phyloP scores from a whole-genome alignment of 2,113 vertebrate genomes.

The Charadrius vociferus region DNA sequence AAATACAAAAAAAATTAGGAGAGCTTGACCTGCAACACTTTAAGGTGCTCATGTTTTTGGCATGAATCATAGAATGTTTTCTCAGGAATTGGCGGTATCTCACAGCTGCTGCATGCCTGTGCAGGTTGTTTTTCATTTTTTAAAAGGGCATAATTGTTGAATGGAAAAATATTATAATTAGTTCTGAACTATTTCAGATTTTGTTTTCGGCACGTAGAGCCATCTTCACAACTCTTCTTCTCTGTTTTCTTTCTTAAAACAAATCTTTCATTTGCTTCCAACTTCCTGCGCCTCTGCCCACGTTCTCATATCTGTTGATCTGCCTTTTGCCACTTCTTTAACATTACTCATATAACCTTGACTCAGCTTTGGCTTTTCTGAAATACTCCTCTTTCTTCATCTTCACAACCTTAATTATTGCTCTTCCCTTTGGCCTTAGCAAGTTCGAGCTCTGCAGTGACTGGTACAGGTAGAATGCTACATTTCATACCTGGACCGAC shows the following conservation, averaged over 20 bases:
- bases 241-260: background rate
- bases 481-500: background rate
- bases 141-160: constrained; percentile 38
- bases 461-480: background rate
- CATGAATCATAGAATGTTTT: background rate
- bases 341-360: constrained; percentile 59
- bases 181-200: constrained; percentile 30
- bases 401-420: background rate
- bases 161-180: constrained; percentile 56
- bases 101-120: background rate
- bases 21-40: background rate
- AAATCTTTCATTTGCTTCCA: constrained; percentile 64
- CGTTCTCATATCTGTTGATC: constrained; percentile 11
- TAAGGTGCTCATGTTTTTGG: background rate
- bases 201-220: background rate
- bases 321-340: constrained; percentile 40
- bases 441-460: background rate
- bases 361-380: constrained; percentile 52
- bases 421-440: background rate
- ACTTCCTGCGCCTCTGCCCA: constrained; percentile 43
- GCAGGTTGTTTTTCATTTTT: constrained; percentile 40
- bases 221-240: background rate
- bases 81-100: background rate
- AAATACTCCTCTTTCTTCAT: constrained; percentile 12
- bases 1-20: background rate